Percentiles rank a stretch among this genome's conserved stretches.
phyloP scores from a whole-genome alignment of 2,113 vertebrate genomes.

The Antennarius striatus region DNA sequence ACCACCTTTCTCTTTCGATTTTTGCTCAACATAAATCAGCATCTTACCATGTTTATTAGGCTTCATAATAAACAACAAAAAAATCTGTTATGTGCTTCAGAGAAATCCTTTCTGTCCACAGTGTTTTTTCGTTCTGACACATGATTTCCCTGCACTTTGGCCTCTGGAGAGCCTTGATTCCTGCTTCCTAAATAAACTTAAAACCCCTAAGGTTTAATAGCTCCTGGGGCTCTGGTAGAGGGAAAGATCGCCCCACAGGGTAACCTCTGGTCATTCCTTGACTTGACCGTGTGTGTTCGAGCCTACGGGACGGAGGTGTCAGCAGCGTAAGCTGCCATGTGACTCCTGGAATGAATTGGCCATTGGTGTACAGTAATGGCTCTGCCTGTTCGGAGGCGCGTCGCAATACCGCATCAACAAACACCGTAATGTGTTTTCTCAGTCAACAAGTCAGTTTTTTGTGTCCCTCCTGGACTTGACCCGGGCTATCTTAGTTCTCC shows the following conservation, averaged over 20 bases:
- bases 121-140: conserved; percentile 30
- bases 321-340: conserved; percentile 38
- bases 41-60: not conserved
- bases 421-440: conserved; percentile 57
- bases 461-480: conserved; percentile 14
- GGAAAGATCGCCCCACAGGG: conserved; percentile 16
- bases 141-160: conserved; percentile 26
- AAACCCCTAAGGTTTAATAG: conserved; percentile 52
- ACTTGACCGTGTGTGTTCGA: conserved; percentile 45
- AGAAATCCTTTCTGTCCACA: not conserved
- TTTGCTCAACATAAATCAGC: not conserved
- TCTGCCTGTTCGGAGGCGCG: conserved; percentile 32
- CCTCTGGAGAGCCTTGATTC: conserved; percentile 25
- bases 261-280: conserved; percentile 46
- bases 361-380: conserved; percentile 35
- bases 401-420: conserved; percentile 45
- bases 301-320: conserved; percentile 37
- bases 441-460: conserved; percentile 42
- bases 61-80: not conserved
- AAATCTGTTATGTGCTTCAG: not conserved
- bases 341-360: conserved; percentile 46
- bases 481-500: not conserved
- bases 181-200: conserved; percentile 62
- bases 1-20: not conserved
- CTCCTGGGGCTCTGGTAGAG: conserved; percentile 37